Conservation (phyloP, 2,797 vertebrate genomes). For the Acanthis flammea region DNA sequence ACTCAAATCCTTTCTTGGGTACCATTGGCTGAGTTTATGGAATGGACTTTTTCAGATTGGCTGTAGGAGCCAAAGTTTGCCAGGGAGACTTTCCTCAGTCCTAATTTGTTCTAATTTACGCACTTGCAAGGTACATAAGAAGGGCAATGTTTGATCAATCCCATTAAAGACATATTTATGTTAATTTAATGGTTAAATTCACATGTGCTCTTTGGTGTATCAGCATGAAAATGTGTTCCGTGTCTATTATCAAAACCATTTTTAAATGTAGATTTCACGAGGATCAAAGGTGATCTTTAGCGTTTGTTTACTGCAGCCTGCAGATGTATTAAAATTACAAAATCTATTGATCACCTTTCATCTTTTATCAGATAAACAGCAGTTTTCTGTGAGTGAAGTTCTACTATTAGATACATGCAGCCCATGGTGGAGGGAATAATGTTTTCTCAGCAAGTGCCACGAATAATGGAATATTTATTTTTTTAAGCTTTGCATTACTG, state of each 20-base stretch:
- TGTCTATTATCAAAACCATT: neutral
- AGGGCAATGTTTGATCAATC: neutral
- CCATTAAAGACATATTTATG: neutral
- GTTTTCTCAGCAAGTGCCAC: neutral
- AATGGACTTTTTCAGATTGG: neutral
- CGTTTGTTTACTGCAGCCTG: neutral
- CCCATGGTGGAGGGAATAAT: neutral
- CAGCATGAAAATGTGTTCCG: neutral
- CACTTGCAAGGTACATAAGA: neutral
- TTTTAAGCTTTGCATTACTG: neutral
- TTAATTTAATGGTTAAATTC: neutral
- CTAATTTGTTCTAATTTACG: neutral
- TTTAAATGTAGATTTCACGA: neutral
- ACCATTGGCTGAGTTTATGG: neutral
- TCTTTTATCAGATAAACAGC: neutral
- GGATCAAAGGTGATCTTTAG: neutral
- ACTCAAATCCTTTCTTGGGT: neutral
- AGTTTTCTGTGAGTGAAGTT: neutral
- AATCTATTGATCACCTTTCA: neutral
- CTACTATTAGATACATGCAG: neutral
- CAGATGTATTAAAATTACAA: neutral
- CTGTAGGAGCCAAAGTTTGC: neutral
- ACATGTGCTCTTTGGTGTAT: neutral
- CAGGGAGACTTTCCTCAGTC: neutral
- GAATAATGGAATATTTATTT: neutral